Conservation (phyloP, 2,888 invertebrate genomes). For the Caenorhabditis sp. region DNA sequence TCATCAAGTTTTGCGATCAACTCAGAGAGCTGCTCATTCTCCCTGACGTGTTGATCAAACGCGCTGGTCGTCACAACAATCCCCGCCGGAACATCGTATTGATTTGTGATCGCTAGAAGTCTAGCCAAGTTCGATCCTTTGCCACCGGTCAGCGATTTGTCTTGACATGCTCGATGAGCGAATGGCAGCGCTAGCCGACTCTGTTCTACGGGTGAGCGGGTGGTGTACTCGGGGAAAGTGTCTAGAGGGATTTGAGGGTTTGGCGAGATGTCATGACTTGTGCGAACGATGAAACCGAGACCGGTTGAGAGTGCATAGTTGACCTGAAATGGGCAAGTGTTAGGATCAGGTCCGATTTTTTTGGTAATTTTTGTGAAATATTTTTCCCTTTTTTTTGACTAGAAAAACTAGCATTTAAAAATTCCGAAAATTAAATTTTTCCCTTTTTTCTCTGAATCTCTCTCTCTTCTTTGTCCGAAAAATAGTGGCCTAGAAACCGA, state of each 20-base stretch:
- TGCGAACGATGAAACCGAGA: constrained; percentile 28
- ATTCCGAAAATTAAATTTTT: too few species aligned
- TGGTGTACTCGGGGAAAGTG: constrained; percentile 32
- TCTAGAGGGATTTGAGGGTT: constrained; percentile 5
- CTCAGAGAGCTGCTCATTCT: constrained; percentile 27
- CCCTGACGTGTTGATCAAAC: constrained; percentile 44
- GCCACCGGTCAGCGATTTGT: constrained; percentile 78
- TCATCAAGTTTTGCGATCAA: constrained; percentile 16
- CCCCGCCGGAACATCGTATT: constrained; percentile 58
- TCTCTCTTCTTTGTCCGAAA: too few species aligned
- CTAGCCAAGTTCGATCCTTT: constrained; percentile 82
- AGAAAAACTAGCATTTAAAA: too few species aligned
- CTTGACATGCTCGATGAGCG: constrained; percentile 62
- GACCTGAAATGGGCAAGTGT: too few species aligned
- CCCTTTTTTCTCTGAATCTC: too few species aligned
- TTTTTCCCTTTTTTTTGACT: too few species aligned
- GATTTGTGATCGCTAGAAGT: constrained; percentile 73
- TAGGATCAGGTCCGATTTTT: too few species aligned
- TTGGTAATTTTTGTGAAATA: too few species aligned
- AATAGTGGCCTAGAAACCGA: too few species aligned
- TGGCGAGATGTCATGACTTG: constrained; percentile 13
- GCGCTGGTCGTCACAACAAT: constrained; percentile 59
- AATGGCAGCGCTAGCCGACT: constrained; percentile 47
- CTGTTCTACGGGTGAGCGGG: constrained; percentile 23
- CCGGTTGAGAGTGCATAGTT: constrained; percentile 30